These are phyloP conservation scores for Potamarius usumacintae DNA, from an alignment of 2,113 vertebrate genomes.

Conservation along the genomic window DNA sequence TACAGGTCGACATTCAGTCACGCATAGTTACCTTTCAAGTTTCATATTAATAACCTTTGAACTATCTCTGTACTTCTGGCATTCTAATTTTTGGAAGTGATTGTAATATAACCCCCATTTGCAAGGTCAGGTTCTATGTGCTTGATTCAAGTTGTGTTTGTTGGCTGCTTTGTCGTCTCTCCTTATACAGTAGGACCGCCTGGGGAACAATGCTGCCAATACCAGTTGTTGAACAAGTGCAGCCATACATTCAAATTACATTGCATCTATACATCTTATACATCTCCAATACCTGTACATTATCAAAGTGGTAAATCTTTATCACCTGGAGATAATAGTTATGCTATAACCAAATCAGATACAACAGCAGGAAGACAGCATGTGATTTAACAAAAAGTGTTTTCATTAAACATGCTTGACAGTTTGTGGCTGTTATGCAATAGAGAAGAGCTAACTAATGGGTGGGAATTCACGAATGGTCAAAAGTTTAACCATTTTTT, in stretches of 20 bases:
- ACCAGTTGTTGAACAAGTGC: not conserved
- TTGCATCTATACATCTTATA: not conserved
- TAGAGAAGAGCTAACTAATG: not conserved
- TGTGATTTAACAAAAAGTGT: not conserved
- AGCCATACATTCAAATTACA: not conserved
- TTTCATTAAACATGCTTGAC: not conserved
- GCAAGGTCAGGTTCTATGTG: not conserved
- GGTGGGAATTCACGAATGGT: not conserved
- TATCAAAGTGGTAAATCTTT: not conserved
- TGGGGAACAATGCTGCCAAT: not conserved
- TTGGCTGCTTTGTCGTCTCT: not conserved
- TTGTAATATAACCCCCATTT: not conserved
- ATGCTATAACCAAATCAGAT: not conserved
- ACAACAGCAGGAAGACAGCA: not conserved
- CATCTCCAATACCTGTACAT: not conserved
- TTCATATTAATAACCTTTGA: not conserved
- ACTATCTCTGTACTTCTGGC: not conserved
- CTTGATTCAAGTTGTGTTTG: not conserved
- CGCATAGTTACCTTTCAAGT: not conserved
- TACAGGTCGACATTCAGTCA: not conserved
- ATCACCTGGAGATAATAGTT: not conserved
- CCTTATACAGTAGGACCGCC: not conserved
- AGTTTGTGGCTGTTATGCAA: not conserved
- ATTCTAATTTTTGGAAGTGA: not conserved
- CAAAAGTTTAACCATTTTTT: not conserved